These are phyloP conservation scores for Fopius arisanus DNA, from an alignment of 1,140 invertebrate species.

Conservation along the genomic window DNA sequence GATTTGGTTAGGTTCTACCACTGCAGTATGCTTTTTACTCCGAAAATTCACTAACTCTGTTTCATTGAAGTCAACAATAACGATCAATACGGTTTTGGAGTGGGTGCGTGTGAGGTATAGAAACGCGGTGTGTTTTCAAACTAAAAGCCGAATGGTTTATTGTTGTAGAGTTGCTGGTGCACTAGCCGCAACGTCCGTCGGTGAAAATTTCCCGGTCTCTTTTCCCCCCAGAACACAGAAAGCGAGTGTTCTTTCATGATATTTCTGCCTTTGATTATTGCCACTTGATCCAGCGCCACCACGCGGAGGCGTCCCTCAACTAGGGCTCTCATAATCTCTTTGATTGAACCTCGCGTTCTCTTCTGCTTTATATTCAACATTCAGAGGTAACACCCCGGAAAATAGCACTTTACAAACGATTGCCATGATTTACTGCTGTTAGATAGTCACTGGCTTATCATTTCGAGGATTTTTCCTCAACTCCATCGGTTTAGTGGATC, in stretches of 20 bases:
- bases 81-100: not conserved
- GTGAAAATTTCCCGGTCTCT: not conserved
- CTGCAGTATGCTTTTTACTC: not conserved
- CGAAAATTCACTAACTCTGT: not conserved
- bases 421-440: not conserved
- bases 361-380: too few species aligned
- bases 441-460: not conserved
- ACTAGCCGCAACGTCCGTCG: not conserved
- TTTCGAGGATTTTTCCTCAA: not conserved
- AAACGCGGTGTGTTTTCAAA: not conserved
- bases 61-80: not conserved
- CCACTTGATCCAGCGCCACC: too few species aligned
- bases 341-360: too few species aligned
- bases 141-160: not conserved
- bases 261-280: too few species aligned
- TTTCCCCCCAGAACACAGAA: too few species aligned
- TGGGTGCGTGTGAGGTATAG: not conserved
- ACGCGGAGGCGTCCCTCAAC: too few species aligned
- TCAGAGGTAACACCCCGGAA: too few species aligned
- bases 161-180: not conserved
- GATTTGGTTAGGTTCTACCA: not conserved
- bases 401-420: not conserved
- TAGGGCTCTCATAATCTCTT: too few species aligned
- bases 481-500: not conserved
- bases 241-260: too few species aligned